Evolutionary conservation across 92 coral and sea anemone genomes (phyloP).

Genomic region (Umimayanthus chanpuru): DNA sequence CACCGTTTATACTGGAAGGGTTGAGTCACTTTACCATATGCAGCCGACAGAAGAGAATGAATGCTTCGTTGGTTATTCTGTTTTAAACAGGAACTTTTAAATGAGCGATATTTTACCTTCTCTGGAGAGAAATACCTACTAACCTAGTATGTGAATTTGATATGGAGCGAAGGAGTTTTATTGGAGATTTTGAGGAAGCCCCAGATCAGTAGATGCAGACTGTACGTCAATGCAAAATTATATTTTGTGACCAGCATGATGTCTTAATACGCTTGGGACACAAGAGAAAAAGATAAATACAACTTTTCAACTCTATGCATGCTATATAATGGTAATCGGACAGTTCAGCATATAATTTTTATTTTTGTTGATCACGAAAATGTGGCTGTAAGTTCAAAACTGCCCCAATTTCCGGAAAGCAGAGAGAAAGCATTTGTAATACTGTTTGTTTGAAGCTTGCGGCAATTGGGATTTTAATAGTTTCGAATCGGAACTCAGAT

Average conservation of each 20-base stretch:
- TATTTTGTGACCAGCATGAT: background rate
- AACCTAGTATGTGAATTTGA: background rate
- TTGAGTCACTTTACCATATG: background rate
- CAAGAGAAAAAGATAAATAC: background rate
- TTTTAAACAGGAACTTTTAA: background rate
- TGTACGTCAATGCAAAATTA: constrained; percentile 4
- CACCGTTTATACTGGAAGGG: too few species aligned
- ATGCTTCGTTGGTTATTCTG: constrained; percentile 3
- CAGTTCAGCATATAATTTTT: background rate
- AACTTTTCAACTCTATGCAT: background rate
- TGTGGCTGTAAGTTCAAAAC: background rate
- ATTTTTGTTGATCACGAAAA: background rate
- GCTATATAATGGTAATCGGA: background rate
- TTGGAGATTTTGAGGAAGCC: background rate
- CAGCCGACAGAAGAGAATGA: background rate
- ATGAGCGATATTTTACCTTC: background rate
- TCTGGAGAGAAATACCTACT: background rate
- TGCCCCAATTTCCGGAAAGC: constrained; percentile 1
- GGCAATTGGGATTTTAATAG: constrained; percentile 1
- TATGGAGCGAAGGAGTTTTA: background rate
- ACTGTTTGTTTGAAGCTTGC: constrained; percentile 4
- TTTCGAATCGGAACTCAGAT: background rate
- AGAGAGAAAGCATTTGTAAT: background rate
- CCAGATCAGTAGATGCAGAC: background rate
- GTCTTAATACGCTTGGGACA: background rate